These are phyloP conservation scores for Sarotherodon lohbergeri DNA, from an alignment of 2,113 vertebrate species.

Conservation along the genomic window DNA sequence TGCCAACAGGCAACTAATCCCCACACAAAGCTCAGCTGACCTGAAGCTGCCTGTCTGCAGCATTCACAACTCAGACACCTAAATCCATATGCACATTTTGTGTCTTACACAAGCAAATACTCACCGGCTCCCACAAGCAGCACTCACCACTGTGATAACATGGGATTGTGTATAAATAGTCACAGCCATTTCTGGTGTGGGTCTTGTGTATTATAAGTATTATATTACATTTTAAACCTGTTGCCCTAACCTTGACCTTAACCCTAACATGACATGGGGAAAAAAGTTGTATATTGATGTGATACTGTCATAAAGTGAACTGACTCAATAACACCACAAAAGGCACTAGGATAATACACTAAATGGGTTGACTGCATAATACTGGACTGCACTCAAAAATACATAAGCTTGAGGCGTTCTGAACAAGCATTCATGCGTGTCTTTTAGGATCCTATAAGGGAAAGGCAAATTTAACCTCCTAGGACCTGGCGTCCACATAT, in stretches of 20 bases:
- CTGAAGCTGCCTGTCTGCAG: constrained; percentile 49
- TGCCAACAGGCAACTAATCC: constrained; percentile 66
- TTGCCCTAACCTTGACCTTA: background rate
- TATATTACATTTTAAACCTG: background rate
- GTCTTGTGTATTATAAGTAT: background rate
- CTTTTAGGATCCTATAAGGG: background rate
- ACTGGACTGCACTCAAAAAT: background rate
- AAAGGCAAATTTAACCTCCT: background rate
- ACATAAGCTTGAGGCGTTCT: background rate
- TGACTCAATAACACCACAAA: background rate
- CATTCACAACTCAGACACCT: constrained; percentile 14
- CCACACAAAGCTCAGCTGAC: constrained; percentile 55
- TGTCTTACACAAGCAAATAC: background rate
- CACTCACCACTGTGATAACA: background rate
- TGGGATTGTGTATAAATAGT: background rate
- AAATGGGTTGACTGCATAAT: background rate
- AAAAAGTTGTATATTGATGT: background rate
- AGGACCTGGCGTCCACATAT: background rate
- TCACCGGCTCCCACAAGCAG: background rate
- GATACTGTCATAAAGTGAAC: background rate
- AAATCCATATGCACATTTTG: constrained; percentile 17
- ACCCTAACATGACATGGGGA: background rate
- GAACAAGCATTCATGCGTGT: background rate
- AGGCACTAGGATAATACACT: background rate
- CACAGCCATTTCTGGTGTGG: background rate